phyloP scores from a whole-genome alignment of 2,113 vertebrate species.

The Notechis scutatus region DNA sequence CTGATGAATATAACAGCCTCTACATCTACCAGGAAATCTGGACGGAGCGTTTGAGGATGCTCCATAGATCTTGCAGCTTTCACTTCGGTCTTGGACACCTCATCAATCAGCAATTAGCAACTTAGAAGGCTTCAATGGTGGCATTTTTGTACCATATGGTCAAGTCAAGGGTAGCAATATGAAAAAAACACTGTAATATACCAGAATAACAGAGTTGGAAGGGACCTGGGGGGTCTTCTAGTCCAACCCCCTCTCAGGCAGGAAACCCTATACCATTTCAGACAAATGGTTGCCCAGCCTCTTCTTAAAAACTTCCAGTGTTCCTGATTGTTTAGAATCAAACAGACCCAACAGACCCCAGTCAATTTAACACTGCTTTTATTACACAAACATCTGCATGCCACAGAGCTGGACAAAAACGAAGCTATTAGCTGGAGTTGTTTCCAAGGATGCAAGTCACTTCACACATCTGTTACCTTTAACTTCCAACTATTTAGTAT shows the following conservation, averaged over 20 bases:
- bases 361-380: constrained; percentile 49
- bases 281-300: neutral
- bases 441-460: constrained; percentile 39
- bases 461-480: constrained; percentile 55
- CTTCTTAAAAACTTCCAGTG: neutral
- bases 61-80: constrained; percentile 67
- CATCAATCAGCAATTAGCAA: constrained; percentile 75
- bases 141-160: constrained; percentile 35
- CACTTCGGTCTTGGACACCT: constrained; percentile 70
- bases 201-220: neutral
- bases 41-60: constrained; percentile 70
- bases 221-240: neutral
- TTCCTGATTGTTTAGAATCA: constrained; percentile 22
- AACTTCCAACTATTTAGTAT: constrained; percentile 63
- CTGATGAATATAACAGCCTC: constrained; percentile 78
- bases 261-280: neutral
- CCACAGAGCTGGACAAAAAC: constrained; percentile 45
- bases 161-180: constrained; percentile 46
- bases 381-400: constrained; percentile 36
- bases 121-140: constrained; percentile 60
- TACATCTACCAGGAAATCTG: constrained; percentile 71
- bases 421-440: constrained; percentile 31
- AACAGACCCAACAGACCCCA: constrained; percentile 36
- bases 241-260: neutral
- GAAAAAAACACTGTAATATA: neutral